Evolutionary conservation across 2,888 invertebrate genomes (phyloP).

Genomic region (Epistrophe grossulariae): DNA sequence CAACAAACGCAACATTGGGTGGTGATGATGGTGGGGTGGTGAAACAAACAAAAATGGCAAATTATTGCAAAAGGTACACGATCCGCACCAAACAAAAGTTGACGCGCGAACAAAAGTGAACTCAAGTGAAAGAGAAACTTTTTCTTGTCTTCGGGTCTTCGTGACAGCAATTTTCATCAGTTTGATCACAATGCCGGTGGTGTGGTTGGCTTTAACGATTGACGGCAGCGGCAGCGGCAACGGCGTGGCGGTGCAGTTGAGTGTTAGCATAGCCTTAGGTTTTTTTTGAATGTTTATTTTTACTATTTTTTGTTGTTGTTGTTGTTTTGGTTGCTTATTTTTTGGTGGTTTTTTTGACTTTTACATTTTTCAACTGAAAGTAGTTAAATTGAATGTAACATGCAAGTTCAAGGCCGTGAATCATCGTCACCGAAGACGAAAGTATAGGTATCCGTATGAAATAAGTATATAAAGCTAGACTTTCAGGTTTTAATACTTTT

Average conservation of each 20-base stretch:
- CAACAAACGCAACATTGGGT: neutral
- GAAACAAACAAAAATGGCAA: slow-evolving; percentile 43
- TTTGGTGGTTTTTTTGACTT: slow-evolving; percentile 65
- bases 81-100: slow-evolving; percentile 71
- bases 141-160: slow-evolving; percentile 69
- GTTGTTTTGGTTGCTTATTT: too few species aligned
- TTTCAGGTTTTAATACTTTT: slow-evolving; percentile 31
- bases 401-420: slow-evolving; percentile 73
- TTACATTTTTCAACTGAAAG: slow-evolving; percentile 73
- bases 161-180: slow-evolving; percentile 76
- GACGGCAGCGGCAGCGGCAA: too few species aligned
- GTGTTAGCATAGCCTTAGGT: slow-evolving; percentile 49
- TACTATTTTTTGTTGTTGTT: slow-evolving; percentile 20
- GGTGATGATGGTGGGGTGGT: neutral
- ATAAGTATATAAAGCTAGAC: neutral
- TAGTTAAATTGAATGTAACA: slow-evolving; percentile 61
- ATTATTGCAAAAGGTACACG: slow-evolving; percentile 72
- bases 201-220: neutral
- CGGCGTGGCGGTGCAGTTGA: neutral
- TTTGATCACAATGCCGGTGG: slow-evolving; percentile 40
- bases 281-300: slow-evolving; percentile 22
- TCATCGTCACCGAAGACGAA: slow-evolving; percentile 40
- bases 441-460: neutral
- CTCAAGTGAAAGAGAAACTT: slow-evolving; percentile 76
- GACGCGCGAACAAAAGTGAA: slow-evolving; percentile 74